Base-by-base conservation (phyloP, 2,113 vertebrate species). In the Labrus mixtus region DNA sequence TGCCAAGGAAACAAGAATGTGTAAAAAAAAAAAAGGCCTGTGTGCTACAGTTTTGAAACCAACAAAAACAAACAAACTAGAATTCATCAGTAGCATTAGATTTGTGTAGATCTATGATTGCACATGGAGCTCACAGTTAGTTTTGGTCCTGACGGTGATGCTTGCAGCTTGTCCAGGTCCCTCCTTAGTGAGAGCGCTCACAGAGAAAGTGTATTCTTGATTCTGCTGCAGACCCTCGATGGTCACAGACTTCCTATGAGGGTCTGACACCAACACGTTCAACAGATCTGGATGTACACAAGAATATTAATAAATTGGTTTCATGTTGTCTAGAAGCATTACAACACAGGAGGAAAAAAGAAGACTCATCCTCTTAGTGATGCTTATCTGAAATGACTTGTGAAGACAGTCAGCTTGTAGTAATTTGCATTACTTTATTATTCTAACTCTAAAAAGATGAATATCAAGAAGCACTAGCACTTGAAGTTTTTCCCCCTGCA, bases 161-260 rank as follows among this genome's bases (percentile, higher is more conserved):
- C 1, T 67, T 39, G 68, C 73, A 3, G 62, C 13, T 1, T 50
- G 45, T 41, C 91, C 91, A 19, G 80, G 81, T 36, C 91, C 91
- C 1, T 20, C 69, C n/a, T 56, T 73, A 3, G 88, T 89, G 61
- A 89, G 81, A 4, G 85, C 85, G 0, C 90, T 83, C 68, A 92
- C 76, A 20, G 6, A 75, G 37, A 89, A 73, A 22, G 3, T 25
- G 57, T 93, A 93, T 10, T 68, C 51, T 20, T 58, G 73, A 51
- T 70, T 55, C 46, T 78, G 81, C 60, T 68, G 16, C 39, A 94
- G 83, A 57, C 59, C 71, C 0, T 69, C 29, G 1, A 92, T 55
- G 16, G 70, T 90, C 33, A 90, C 45, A 29, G 61, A 84, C 76
- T 91, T 94, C 11, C 19, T 68, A 4, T 4, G 61, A 29, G 85